Evolutionary conservation across 2,888 invertebrate species (phyloP), one percentile per base, ranked within the genome.

Genomic region (Mythimna lalbum): DNA sequence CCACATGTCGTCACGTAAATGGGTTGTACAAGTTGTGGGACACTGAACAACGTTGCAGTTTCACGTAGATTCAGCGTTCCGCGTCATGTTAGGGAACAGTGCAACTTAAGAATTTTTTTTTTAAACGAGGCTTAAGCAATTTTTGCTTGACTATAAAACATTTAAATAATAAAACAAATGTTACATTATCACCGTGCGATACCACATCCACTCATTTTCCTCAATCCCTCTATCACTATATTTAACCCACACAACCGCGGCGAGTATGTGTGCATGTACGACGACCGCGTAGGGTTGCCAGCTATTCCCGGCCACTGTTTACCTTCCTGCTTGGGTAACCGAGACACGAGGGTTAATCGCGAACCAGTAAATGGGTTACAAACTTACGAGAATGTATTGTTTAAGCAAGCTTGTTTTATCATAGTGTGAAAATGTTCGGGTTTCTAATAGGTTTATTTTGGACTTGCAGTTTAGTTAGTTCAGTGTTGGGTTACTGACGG

Each of bases 241-340:
- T 80, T 78, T 80, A 77, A 82, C 82, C 27, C 81, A 80, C 83
- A 80, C 82, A 5, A 73, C 60, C 60, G 10, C 31, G 31, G 52
- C 64, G 60, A 50, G 68, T 73, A 50, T 69, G 73, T 78, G 77
- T 76, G 83, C 69, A 69, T 63, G 68, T 66, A 62, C 69, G 43
- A 57, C 57, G 57, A 82, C 81, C 87, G 81, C 83, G 82, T 89
- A 93, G 93, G 93, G 93, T 88, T 92, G 92, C 71, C 89, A 84
- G 69, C 89, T 92, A 91, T 90, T 90, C 87, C 78, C 82, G 90
- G 84, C 80, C 80, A 81, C 27, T 91, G 91, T 91, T 92, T 90
- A 91, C 90, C 90, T 94, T 93, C 91, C 93, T 89, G 87, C 88
- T 91, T 91, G 90, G 89, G 91, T 85, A 92, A 91, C 86, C 55